Evolutionary conservation across 2,797 vertebrate genomes (phyloP).

Genomic region (Phaenicophaeus curvirostris): DNA sequence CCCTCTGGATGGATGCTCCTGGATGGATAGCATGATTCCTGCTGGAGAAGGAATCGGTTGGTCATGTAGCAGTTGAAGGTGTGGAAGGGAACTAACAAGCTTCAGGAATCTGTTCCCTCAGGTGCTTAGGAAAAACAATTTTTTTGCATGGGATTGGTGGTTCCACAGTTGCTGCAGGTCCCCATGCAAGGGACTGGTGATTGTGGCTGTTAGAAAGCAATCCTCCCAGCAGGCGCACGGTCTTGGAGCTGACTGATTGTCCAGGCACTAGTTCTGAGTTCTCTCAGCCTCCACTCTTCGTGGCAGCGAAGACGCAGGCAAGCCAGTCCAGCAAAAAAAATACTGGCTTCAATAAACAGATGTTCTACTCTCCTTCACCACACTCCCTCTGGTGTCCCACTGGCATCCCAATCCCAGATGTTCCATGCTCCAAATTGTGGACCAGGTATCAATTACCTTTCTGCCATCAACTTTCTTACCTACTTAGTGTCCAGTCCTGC

Average conservation of each 20-base stretch:
- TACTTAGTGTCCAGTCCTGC: not conserved
- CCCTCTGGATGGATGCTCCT: not conserved
- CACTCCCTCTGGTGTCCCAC: constrained; percentile 54
- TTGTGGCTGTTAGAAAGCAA: constrained; percentile 32
- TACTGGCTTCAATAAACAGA: constrained; percentile 76
- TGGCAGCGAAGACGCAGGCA: constrained; percentile 80
- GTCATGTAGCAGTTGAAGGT: not conserved
- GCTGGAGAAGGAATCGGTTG: constrained; percentile 5
- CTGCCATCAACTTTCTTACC: not conserved
- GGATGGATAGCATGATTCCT: not conserved
- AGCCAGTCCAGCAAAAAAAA: constrained; percentile 80
- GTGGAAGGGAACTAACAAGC: not conserved
- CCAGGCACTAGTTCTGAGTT: constrained; percentile 79
- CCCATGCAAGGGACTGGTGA: not conserved
- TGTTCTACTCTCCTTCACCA: constrained; percentile 78
- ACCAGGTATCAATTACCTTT: constrained; percentile 74
- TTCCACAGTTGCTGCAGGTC: not conserved
- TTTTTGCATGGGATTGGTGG: not conserved
- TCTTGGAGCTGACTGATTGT: constrained; percentile 71
- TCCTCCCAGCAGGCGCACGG: constrained; percentile 41
- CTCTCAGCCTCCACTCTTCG: constrained; percentile 81
- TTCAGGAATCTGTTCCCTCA: not conserved
- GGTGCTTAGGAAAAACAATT: not conserved
- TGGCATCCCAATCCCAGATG: constrained; percentile 77
- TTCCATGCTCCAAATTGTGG: constrained; percentile 79